Conservation (phyloP, 2,888 invertebrate species). For the Mythimna ferrago region DNA sequence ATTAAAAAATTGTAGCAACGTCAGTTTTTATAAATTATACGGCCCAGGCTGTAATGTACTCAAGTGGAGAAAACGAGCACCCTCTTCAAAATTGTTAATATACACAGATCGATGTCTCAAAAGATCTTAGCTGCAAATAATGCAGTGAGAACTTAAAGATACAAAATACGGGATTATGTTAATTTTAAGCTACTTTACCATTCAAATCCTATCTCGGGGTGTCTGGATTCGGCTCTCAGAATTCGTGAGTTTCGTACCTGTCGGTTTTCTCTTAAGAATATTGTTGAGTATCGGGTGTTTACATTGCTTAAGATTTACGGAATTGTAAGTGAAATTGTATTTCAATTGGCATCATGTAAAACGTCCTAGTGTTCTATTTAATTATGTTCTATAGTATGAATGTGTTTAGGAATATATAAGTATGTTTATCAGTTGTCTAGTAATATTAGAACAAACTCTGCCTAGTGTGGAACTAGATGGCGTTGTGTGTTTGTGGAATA, state of each 20-base stretch:
- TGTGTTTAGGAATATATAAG: too few relatives aligned
- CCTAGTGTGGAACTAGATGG: too few relatives aligned
- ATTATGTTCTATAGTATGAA: background rate
- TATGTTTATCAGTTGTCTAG: too few relatives aligned
- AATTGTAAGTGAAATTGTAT: background rate
- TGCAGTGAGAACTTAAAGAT: conserved; percentile 84
- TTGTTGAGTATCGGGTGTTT: conserved; percentile 57
- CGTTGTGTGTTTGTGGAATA: too few relatives aligned
- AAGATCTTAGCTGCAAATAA: conserved; percentile 81
- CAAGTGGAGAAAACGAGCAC: background rate
- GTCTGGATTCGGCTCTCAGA: conserved; percentile 72
- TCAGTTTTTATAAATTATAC: too few relatives aligned
- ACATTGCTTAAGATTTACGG: conserved; percentile 46
- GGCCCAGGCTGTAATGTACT: too few relatives aligned
- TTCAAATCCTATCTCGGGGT: conserved; percentile 84
- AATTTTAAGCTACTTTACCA: conserved; percentile 84
- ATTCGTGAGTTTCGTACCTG: conserved; percentile 66
- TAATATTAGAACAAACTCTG: too few relatives aligned
- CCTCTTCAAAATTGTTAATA: conserved; percentile 54
- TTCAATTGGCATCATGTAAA: background rate
- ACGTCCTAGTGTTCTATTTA: background rate
- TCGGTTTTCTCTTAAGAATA: conserved; percentile 60
- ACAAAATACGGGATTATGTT: conserved; percentile 87
- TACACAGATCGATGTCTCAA: conserved; percentile 67
- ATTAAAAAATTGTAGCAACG: too few relatives aligned